These are phyloP conservation scores for Cottus gobio DNA, from an alignment of 2,113 vertebrate genomes.

Conservation along the genomic window DNA sequence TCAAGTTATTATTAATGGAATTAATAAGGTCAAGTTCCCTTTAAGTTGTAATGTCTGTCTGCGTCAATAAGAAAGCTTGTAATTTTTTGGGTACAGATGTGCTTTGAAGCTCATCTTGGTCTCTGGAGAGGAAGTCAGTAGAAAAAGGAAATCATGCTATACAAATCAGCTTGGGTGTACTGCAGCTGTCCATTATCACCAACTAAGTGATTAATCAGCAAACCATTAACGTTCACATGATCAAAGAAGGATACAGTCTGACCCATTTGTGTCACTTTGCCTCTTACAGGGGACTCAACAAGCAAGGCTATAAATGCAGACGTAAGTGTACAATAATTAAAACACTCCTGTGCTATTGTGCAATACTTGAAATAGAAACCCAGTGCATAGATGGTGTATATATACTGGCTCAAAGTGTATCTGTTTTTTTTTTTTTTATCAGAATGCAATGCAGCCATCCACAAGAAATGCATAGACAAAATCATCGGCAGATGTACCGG, in stretches of 20 bases:
- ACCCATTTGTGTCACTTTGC: conserved; percentile 52
- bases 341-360: not conserved
- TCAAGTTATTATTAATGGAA: not conserved
- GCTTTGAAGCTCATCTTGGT: conserved; percentile 16
- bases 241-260: conserved; percentile 6
- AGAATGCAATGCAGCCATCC: conserved; percentile 99
- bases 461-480: conserved; percentile 99
- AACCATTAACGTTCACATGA: conserved; percentile 15
- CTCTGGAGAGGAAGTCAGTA: conserved; percentile 9
- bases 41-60: not conserved
- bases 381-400: not conserved
- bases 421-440: conserved; percentile 48
- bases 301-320: conserved; percentile 98
- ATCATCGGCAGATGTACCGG: conserved; percentile 98
- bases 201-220: conserved; percentile 10
- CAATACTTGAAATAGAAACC: conserved; percentile 1
- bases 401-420: not conserved
- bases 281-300: conserved; percentile 93
- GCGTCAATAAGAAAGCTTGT: not conserved
- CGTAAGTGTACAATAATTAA: conserved; percentile 85
- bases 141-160: not conserved
- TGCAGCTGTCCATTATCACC: not conserved
- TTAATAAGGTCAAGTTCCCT: not conserved
- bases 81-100: not conserved
- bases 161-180: not conserved